phyloP scores from a whole-genome alignment of 2,888 invertebrate genomes.

The Camptogramma bilineatum region DNA sequence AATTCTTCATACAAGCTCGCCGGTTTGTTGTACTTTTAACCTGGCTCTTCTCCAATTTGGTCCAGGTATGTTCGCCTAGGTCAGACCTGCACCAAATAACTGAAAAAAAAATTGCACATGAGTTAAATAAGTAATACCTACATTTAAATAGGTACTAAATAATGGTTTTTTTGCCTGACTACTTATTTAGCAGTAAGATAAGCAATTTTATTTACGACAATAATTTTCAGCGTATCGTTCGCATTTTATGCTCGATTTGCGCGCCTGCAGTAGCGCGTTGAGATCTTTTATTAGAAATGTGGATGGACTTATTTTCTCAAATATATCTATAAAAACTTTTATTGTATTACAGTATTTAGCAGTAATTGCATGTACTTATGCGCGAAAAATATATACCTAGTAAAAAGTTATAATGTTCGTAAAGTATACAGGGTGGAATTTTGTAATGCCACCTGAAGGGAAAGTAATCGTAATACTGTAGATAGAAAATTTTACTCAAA shows the following conservation, averaged over 20 bases:
- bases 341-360: neutral
- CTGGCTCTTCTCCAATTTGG: no score
- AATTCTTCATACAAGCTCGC: no score
- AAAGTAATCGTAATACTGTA: no score
- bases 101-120: no score
- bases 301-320: conserved; percentile 1
- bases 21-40: no score
- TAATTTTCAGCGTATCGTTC: neutral
- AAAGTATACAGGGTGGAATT: no score
- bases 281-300: conserved; percentile 5
- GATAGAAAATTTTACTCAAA: no score
- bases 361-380: neutral
- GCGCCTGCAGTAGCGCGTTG: conserved; percentile 2
- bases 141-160: neutral
- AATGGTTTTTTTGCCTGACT: neutral
- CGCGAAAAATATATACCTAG: neutral
- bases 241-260: neutral
- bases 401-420: neutral
- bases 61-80: no score
- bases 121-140: no score
- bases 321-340: neutral
- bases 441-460: no score
- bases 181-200: neutral
- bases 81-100: no score
- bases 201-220: conserved; percentile 1